Base-by-base conservation (phyloP, 1,140 invertebrate genomes). In the Bactericera cockerelli region DNA sequence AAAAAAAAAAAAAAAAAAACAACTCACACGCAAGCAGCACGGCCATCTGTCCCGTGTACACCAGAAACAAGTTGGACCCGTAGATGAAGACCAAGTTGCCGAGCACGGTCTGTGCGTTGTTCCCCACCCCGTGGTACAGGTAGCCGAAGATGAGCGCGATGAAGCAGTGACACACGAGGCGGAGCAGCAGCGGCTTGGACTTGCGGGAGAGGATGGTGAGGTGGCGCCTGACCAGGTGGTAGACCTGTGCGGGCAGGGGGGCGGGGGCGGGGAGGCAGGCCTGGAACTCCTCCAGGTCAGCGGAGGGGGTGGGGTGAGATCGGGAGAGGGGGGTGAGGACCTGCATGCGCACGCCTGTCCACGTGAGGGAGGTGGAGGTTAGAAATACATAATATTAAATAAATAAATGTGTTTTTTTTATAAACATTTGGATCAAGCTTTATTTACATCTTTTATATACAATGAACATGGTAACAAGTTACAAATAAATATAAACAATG, bases 21-120 rank as follows among this genome's bases (percentile, higher is more conserved):
- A n/a, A n/a, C 87, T 90, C 78, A 93, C 91, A 95, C 58, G 89
- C 88, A 62, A 95, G 74, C 42, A 91, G 88, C n/a, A 93, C 93
- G 2, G 91, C 88, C 91, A 95, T 95, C 73, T 94, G 87, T 55
- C 91, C 89, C 10, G 91, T 93, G 67, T 95, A 95, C 61, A 95
- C 88, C 16, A 94, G 77, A 58, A 96, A 83, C 49, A 96, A 72
- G 66, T 93, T 81, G 14, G 87, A 85, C 62, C 93, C 93, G 70
- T 95, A 97, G 1, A 96, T 71, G 65, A 90, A 94, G 2, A 90
- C 87, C 64, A 90, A 89, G 73, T 96, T 97, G 59, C 87, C 91
- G 53, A 92, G 78, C 19, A 90, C 84, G 53, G 84, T 84, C 63
- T 81, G 82, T 0, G 89, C 90, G 66, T 87, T 82, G 62, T 83